Percentiles rank a stretch among this genome's conserved stretches.
phyloP scores from a whole-genome alignment of 2,888 invertebrate species.

The Didymodactylos carnosus region DNA sequence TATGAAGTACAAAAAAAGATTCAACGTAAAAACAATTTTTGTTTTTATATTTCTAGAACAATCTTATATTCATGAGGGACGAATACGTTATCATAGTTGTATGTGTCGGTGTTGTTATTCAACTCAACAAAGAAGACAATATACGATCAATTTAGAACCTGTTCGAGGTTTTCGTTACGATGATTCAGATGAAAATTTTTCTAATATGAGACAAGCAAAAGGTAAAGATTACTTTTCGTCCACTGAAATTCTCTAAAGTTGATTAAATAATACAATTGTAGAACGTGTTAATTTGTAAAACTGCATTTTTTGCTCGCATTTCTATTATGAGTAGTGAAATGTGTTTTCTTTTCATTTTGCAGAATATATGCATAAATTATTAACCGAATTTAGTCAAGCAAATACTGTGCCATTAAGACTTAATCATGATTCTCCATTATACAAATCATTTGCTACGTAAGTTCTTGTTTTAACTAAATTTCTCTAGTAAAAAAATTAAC shows the following conservation, averaged over 20 bases:
- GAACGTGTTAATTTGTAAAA: not conserved
- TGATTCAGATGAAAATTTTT: constrained; percentile 13
- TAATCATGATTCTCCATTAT: constrained; percentile 97
- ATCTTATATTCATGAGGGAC: constrained; percentile 60
- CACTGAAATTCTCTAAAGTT: not conserved
- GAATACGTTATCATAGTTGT: constrained; percentile 93
- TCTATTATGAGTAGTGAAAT: not conserved
- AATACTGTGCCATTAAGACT: constrained; percentile 93
- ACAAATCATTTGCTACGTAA: constrained; percentile 99
- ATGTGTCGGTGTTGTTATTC: constrained; percentile 93
- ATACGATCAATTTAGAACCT: constrained; percentile 11
- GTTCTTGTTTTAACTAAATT: constrained; percentile 15
- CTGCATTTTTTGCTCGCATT: constrained; percentile 17
- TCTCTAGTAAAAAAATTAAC: not conserved
- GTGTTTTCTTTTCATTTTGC: constrained; percentile 34
- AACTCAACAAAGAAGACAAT: constrained; percentile 39
- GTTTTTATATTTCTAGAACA: not conserved
- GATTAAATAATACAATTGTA: not conserved
- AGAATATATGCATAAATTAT: constrained; percentile 98
- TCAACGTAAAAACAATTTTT: not conserved
- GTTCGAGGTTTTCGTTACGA: constrained; percentile 12
- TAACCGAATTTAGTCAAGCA: constrained; percentile 71
- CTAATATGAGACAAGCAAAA: constrained; percentile 4
- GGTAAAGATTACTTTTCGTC: not conserved
- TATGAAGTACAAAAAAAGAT: not conserved